Evolutionary conservation across 2,797 vertebrate genomes (phyloP), one percentile per base, ranked within the genome.

Genomic region (Liasis olivaceus): DNA sequence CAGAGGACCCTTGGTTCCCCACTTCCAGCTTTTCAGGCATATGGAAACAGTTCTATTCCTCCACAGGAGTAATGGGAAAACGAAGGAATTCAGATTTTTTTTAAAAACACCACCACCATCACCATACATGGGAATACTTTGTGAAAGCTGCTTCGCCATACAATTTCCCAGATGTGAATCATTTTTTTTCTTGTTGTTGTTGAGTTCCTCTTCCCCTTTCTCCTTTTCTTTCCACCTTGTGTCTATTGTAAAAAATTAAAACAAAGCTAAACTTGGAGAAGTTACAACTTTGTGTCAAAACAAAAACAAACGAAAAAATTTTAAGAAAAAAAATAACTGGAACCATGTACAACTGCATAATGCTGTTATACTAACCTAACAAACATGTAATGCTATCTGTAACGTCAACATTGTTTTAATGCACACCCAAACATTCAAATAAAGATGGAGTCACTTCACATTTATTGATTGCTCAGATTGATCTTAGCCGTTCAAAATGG

Each of bases 381-480:
- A 95, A 58, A 87, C 95, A 95, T 98, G 97, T 98, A 89, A 98
- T 94, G 98, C 98, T 98, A 98, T 98, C 98, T 97, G 98, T 98
- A 98, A 97, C 98, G 98, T 98, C 98, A 97, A 84, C 94, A 97
- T 98, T 98, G 98, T 98, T 98, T 93, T 98, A 97, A 98, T 90
- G 98, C 98, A 98, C 98, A 98, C 51, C 95, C 96, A 97, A 97
- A 97, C 95, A 98, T 99, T 98, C 98, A 98, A 99, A 99, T 99
- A 99, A 99, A 98, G 97, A 97, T 95, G 95, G 96, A 97, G 97
- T 98, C 98, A 98, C 98, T 97, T 96, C 93, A 95, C 94, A 90
- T 60, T 85, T 92, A 2, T 89, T 6, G 63, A 36, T 90, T 90
- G 15, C 4, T 87, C 9, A n/a, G 5, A 3, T 13, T 42, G 5